Evolutionary conservation across 1,140 invertebrate species (phyloP), one percentile per base, ranked within the genome.

Genomic region (Nixonia krombeini): DNA sequence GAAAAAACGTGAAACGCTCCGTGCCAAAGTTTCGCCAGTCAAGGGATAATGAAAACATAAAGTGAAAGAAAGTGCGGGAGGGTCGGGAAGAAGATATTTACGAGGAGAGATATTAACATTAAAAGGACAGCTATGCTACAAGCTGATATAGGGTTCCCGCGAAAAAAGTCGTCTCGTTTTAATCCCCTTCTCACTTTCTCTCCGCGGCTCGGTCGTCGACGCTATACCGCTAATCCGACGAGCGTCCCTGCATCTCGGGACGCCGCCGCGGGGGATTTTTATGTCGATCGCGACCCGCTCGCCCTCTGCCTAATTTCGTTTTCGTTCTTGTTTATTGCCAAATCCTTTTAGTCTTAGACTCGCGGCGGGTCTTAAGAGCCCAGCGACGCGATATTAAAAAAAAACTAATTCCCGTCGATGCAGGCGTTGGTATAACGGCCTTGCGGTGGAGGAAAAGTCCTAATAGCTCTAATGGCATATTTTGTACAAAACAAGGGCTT

Each of bases 341-440:
- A 84, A 84, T 82, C 83, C 83, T 84, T 84, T 85, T 84, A 85
- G 78, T 76, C 72, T 68, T 44, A 64, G 61, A 66, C 63, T 55
- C 61, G 62, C 58, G 52, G 37, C 58, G 57, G 62, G 57, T 63
- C 58, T 62, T 65, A 71, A 71, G 58, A 55, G 57, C 62, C 41
- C 47, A 47, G 45, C 68, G 51, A 50, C 41, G 64, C 67, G 45
- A 63, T 62, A 74, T 71, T 71, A 73, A 73, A 68, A 68, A 65
- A 55, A 65, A 67, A 55, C 61, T 70, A 45, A 61, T 70, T 70
- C 41, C 52, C 23, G 46, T 47, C 59, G 59, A 45, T 56, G 18
- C 56, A 41, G 52, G 52, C 66, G 59, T 40, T 63, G 63, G 47
- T 53, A 46, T 69, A 69, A 69, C 55, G 58, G 59, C 55, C 50